Conservation (phyloP, 2,797 vertebrate species). For the Semaprochilodus insignis region DNA sequence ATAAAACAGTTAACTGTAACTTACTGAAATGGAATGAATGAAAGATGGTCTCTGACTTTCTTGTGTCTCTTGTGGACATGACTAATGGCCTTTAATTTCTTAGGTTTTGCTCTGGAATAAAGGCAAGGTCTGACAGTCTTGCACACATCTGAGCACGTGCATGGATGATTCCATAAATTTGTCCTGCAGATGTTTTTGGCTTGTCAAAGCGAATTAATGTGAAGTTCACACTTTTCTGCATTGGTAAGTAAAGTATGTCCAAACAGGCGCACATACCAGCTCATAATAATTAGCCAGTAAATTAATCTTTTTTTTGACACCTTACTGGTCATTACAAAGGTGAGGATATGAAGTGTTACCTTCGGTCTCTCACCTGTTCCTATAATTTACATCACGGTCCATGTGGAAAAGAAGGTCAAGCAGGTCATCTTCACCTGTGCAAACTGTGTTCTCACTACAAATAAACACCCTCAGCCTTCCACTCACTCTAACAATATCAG, state of each 20-base stretch:
- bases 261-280: no score
- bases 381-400: not conserved
- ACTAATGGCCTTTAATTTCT: no score
- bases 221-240: not conserved
- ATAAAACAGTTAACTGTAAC: no score
- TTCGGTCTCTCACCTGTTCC: not conserved
- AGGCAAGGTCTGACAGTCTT: no score
- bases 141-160: no score
- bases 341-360: not conserved
- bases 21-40: no score
- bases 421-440: not conserved
- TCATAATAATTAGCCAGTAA: not conserved
- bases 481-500: not conserved
- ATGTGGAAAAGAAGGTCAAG: not conserved
- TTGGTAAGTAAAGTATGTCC: not conserved
- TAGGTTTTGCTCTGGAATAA: no score
- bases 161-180: no score
- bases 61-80: no score
- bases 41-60: no score
- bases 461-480: not conserved
- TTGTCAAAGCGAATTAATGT: not conserved
- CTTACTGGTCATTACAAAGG: not conserved
- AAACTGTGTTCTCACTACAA: not conserved
- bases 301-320: not conserved
- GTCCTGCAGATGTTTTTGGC: no score